Evolutionary conservation across 1,140 invertebrate genomes (phyloP).

Genomic region (Atopsyche davidsoni): DNA sequence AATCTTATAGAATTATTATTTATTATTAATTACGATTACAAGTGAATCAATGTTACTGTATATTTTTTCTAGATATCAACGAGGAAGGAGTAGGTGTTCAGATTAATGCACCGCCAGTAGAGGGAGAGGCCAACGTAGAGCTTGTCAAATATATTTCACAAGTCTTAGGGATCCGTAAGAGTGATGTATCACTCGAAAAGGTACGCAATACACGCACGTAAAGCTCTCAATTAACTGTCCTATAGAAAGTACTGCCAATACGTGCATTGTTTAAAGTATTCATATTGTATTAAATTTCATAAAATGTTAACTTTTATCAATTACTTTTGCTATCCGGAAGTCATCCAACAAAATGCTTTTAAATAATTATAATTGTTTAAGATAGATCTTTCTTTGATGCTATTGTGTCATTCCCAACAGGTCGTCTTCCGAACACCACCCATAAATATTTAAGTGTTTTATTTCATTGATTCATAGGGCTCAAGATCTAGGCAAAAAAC

Average conservation of each 20-base stretch:
- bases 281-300: no score
- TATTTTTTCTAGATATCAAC: constrained; percentile 15
- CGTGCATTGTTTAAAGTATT: constrained; percentile 4
- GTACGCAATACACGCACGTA: no score
- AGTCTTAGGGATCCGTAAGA: constrained; percentile 61
- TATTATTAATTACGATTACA: background rate
- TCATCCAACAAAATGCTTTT: no score
- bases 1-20: constrained; percentile 21
- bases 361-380: no score
- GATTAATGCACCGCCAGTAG: constrained; percentile 69
- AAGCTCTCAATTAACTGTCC: no score
- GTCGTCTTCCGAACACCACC: no score
- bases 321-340: no score
- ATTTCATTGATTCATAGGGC: constrained; percentile 30
- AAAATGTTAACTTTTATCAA: background rate
- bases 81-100: constrained; percentile 49
- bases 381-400: no score
- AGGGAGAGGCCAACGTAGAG: constrained; percentile 74
- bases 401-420: no score
- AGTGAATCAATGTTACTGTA: no score
- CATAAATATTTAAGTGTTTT: constrained; percentile 2
- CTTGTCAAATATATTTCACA: constrained; percentile 65
- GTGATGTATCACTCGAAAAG: constrained; percentile 57
- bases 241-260: no score
- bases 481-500: constrained; percentile 40